These are phyloP conservation scores for Carassius carassius DNA, from an alignment of 2,113 vertebrate species.

Conservation along the genomic window DNA sequence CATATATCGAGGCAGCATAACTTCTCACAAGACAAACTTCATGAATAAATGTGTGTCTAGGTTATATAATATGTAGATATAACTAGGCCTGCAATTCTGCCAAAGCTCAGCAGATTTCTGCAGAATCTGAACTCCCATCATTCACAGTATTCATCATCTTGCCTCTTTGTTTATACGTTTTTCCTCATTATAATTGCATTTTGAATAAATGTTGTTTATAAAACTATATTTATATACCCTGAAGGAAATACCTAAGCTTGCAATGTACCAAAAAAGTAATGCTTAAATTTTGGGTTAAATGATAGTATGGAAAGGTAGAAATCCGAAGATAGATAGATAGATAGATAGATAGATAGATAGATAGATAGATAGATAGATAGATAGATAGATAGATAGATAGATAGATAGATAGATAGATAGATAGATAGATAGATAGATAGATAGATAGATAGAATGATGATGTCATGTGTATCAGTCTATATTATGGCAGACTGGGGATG, in stretches of 20 bases:
- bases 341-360: background rate
- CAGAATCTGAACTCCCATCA: background rate
- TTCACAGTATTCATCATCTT: background rate
- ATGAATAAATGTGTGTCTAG: constrained; percentile 20
- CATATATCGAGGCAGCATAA: constrained; percentile 38
- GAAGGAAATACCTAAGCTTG: background rate
- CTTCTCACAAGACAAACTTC: constrained; percentile 44
- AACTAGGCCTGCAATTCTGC: constrained; percentile 1
- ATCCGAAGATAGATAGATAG: background rate
- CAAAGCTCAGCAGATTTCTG: constrained; percentile 24
- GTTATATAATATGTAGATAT: constrained; percentile 7
- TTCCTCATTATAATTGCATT: constrained; percentile 26
- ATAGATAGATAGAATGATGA: background rate
- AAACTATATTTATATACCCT: constrained; percentile 2
- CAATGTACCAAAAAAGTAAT: background rate
- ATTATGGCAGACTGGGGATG: background rate
- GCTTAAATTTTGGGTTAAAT: background rate
- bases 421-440: background rate
- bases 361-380: no score
- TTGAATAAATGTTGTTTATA: constrained; percentile 21
- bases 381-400: no score
- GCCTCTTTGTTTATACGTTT: constrained; percentile 1
- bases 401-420: no score
- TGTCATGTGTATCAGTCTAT: no score
- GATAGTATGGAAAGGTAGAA: background rate